phyloP scores from a whole-genome alignment of 2,888 invertebrate species.

The Leptarthrus brevirostris region DNA sequence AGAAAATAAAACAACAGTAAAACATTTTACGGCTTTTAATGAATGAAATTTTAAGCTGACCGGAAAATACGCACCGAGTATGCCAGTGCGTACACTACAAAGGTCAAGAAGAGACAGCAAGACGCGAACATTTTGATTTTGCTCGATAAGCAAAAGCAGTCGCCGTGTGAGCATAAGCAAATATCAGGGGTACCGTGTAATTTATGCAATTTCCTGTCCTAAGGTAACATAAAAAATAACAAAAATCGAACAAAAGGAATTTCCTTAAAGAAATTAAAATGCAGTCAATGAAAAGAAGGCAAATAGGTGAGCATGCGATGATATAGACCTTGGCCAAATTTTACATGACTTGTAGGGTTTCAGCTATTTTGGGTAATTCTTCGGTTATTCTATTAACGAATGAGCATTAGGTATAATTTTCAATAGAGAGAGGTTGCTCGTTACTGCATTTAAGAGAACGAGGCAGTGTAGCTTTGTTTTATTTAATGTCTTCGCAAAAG shows the following conservation, averaged over 20 bases:
- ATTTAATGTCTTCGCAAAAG: no score
- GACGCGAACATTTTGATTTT: slow-evolving; percentile 23
- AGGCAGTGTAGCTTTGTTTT: no score
- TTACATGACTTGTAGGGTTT: no score
- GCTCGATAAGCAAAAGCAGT: slow-evolving; percentile 35
- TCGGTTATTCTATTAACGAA: no score
- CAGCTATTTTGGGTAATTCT: no score
- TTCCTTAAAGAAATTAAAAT: not conserved
- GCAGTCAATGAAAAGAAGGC: not conserved
- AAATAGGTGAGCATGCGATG: slow-evolving; percentile 13
- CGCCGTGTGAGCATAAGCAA: not conserved
- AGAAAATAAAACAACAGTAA: not conserved
- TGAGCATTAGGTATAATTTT: no score
- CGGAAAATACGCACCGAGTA: slow-evolving; percentile 3
- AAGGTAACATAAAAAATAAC: not conserved
- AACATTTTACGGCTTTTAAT: slow-evolving; percentile 15
- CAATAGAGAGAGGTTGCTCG: no score
- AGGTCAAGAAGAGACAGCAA: slow-evolving; percentile 35
- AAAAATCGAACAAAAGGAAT: slow-evolving; percentile 18
- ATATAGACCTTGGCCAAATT: no score
- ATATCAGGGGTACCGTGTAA: slow-evolving; percentile 10
- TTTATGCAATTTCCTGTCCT: slow-evolving; percentile 41
- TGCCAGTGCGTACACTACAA: slow-evolving; percentile 22
- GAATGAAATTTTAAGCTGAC: slow-evolving; percentile 39
- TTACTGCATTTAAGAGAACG: no score